Evolutionary conservation across 2,113 vertebrate species (phyloP), one percentile per base, ranked within the genome.

Genomic region (Neolamprologus toae): DNA sequence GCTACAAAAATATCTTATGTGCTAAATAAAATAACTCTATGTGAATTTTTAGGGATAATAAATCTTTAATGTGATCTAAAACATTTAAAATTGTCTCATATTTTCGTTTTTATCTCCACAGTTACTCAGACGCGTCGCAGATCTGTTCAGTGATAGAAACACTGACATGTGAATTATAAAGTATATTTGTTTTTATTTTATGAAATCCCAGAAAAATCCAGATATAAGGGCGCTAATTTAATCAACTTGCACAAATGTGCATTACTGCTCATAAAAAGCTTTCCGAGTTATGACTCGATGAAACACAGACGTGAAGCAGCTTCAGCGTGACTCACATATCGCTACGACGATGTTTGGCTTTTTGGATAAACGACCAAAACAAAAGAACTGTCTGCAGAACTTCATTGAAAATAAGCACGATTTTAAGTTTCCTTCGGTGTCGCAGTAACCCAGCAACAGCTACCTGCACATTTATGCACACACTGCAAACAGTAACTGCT

Each of bases 211-310:
- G 23, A 11, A 76, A 49, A 12, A 31, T 28, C 23, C 71, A 28
- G 4, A 19, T 76, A 5, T 49, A 11, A 49, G 2, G 9, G 6
- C 2, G 14, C 8, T 16, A 42, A 42, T 73, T 23, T 42, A 45
- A 73, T 73, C 0, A 45, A 26, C 66, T 71, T 71, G 63, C 35
- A 40, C n/a, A 42, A 23, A 42, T 71, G 37, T 71, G 66, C 35
- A 42, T 40, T 71, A 42, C 23, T 71, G 35, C 66, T 71, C n/a
- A 71, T 23, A 16, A 23, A 9, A 23, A 23, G 35, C 12, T 42
- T 42, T 71, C 0, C 1, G 4, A 47, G 4, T 73, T 11, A 7
- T 0, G 23, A 76, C 9, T 76, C 6, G 2, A 16, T 1, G 4
- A 76, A 45, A 76, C 68, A 49, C 42, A 47, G 42, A 76, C 6